Evolutionary conservation across 1,140 invertebrate species (phyloP), one percentile per base, ranked within the genome.

Genomic region (Neodiprion lecontei): DNA sequence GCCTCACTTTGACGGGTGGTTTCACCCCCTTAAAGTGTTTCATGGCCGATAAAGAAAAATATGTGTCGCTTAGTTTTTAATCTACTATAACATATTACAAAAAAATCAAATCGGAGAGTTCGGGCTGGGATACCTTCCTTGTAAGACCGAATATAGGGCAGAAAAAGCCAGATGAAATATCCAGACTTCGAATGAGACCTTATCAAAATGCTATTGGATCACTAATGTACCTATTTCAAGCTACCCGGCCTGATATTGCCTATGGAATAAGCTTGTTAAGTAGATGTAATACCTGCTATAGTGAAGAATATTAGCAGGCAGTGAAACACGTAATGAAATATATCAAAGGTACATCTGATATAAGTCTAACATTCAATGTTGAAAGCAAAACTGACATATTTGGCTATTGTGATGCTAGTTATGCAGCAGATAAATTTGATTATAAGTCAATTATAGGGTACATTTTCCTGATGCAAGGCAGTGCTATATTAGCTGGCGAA

Each of bases 191-290:
- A 14, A 53, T 11, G 10, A 67, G 73, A 5, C 49, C 74, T 48
- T 86, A 79, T 70, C 77, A 77, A 28, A 72, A 84, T 21, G 65
- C 79, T 10, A 78, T 86, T 40, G 82, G 83, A 12, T 28, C 76
- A 12, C 75, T 86, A 14, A 48, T 85, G 47, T 86, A 83, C 72
- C 48, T 83, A 17, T 48, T 79, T 9, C 49, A 72, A 48, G 68
- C 70, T 17, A 82, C 80, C 3, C 70, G 81, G 75, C 84, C 84
- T 5, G 84, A 87, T 72, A 84, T 86, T 14, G 40, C 74, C 10
- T 81, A 73, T 77, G 76, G 78, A 5, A 81, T 82, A 0, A 81
- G 75, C 65, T 73, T 67, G 67, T 67, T 82, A 9, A 77, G 79
- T 69, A 70, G 76, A 14, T 80, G 79, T 49, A 80, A 79, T 40